Evolutionary conservation across 1,140 invertebrate species (phyloP), one percentile per base, ranked within the genome.

Genomic region (Drosophila teissieri): DNA sequence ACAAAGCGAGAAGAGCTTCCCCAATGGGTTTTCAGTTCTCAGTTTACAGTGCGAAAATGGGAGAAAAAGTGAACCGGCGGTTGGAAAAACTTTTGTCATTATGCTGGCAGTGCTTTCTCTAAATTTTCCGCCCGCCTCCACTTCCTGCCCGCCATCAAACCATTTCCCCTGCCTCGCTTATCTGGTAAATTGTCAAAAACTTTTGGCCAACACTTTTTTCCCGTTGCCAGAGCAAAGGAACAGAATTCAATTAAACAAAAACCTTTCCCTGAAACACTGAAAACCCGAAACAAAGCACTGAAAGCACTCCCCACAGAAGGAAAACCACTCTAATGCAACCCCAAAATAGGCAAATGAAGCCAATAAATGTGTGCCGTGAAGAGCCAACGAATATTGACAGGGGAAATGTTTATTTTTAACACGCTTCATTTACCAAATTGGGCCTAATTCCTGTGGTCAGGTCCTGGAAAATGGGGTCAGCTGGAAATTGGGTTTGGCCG

Each of bases 241-340:
- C 37, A 19, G 55, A 81, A 73, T 81, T 81, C 67, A 73, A 82
- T 81, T 60, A 73, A 82, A 37, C 61, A 61, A 78, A 82, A 62
- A 67, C 63, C 51, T 19, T 24, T 34, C 14, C 17, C 45, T 40
- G 36, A 36, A 56, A 27, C 53, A 17, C n/a, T 27, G 14, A 36
- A 56, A 27, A 37, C 27, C 11, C 17, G 14, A 27, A 62, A 63
- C 40, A 36, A 54, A 4, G 24, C 24, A 24, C 34, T 36, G 34
- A 58, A 57, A 22, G 37, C 42, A 74, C 63, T 51, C 51, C 19
- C 34, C 53, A 22, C n/a, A 39, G 54, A 46, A 73, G 2, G 69
- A 31, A 44, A 73, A 22, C 46, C 46, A 24, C 54, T 60, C 37
- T 17, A 82, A 54, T 65, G 69, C 63, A 78, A 34, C 39, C 49